Evolutionary conservation across 2,113 vertebrate genomes (phyloP), one percentile per base, ranked within the genome.

Genomic region (Argyrosomus japonicus): DNA sequence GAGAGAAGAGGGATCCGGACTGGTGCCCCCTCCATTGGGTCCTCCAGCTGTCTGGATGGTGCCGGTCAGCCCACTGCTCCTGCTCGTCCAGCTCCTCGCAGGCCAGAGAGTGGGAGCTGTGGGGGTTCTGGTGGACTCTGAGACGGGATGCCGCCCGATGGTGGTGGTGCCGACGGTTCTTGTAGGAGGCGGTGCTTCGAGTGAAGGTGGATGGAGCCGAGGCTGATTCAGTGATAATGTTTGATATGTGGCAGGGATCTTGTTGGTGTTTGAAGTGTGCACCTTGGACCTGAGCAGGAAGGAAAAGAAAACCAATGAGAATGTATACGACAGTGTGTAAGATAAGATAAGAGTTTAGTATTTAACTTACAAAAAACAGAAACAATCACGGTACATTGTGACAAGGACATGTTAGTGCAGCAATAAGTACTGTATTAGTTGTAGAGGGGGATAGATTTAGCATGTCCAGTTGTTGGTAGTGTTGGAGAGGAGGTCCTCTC

Each of bases 1-100:
- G 91, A 56, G 96, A 98, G 83, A 96, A 97, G 51, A 97, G 90
- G 56, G 97, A 99, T 48, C 93, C 94, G 40, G 96, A 96, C 54
- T 93, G 94, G 43, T 94, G 94, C 83, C 95, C 96, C 11, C 93
- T 91, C 93, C 95, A 94, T 5, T 92, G 88, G 21, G 77, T 70
- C 48, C 84, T 82, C 62, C 91, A 94, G 43, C 83, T 48, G 54
- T 92, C 89, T 1, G 78, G 87, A 32, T 79, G 67, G 53, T 64
- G 63, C 23, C 68, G 87, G 23, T 88, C 84, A 11, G 57, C 75
- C 68, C 85, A 91, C 19, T 67, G 87, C 21, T 85, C 91, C 50
- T 10, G 17, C 61, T 81, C 88, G 1, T 86, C 89, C 7, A 3
- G 92, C 69, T 91, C 94, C 68, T 63, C 92, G 13, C 67, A 87